Conservation (phyloP, 2,888 invertebrate species). For the Apamea crenata region DNA sequence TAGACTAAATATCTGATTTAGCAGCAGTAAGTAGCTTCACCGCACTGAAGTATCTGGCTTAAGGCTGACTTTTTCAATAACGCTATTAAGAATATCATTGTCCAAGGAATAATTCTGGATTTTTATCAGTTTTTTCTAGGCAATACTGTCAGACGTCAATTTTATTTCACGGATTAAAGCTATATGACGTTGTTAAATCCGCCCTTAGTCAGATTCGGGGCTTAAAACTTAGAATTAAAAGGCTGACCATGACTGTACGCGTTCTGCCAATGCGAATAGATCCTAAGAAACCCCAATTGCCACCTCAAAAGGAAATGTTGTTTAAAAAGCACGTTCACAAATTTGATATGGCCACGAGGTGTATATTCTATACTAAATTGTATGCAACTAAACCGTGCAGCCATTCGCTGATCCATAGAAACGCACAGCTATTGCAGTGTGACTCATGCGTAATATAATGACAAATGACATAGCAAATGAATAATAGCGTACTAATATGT, state of each 20-base stretch:
- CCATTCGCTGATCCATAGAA: neutral
- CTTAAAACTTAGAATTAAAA: neutral
- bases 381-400: slow-evolving; percentile 1
- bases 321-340: slow-evolving; percentile 22
- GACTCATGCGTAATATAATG: slow-evolving; percentile 12
- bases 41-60: too few species aligned
- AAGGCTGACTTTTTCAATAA: neutral
- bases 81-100: too few species aligned
- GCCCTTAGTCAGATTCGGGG: too few species aligned
- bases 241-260: neutral
- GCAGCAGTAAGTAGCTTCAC: neutral
- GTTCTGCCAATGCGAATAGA: neutral
- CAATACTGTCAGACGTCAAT: too few species aligned
- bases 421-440: neutral
- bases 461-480: slow-evolving; percentile 19
- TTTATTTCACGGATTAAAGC: too few species aligned
- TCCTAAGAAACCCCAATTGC: neutral
- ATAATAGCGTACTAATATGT: slow-evolving; percentile 6
- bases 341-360: slow-evolving; percentile 8
- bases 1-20: neutral
- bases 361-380: neutral
- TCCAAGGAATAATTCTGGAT: too few species aligned
- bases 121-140: too few species aligned
- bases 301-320: slow-evolving; percentile 29
- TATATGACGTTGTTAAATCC: too few species aligned